Conservation (phyloP, 2,888 invertebrate genomes). For the Lasioglossum oenotherae region DNA sequence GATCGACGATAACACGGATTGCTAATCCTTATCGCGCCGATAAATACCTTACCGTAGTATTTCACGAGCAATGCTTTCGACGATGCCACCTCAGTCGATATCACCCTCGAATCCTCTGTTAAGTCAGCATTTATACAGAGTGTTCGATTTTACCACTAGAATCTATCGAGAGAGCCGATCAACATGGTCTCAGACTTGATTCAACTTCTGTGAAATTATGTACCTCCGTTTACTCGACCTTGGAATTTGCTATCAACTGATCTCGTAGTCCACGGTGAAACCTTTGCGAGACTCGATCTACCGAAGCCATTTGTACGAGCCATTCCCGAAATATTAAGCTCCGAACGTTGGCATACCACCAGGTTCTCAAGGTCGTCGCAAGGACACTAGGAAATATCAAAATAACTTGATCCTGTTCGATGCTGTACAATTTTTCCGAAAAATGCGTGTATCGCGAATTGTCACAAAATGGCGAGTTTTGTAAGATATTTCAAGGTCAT, state of each 20-base stretch:
- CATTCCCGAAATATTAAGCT: constrained; percentile 4
- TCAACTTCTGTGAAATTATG: background rate
- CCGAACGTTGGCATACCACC: background rate
- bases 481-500: too few relatives aligned
- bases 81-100: background rate
- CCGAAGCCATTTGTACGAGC: background rate
- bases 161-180: background rate
- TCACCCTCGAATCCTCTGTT: background rate
- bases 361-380: background rate
- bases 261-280: background rate
- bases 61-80: background rate
- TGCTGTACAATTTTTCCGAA: background rate
- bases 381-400: background rate
- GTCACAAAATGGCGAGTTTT: too few relatives aligned
- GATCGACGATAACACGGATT: background rate
- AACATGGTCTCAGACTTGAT: background rate
- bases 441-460: background rate
- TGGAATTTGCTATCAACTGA: background rate
- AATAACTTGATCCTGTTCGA: background rate
- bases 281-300: background rate
- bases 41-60: background rate
- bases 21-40: background rate
- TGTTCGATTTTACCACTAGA: background rate
- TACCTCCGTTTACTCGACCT: background rate
- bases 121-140: background rate